Evolutionary conservation across 2,888 invertebrate species (phyloP).

Genomic region (Folsomia candida): DNA sequence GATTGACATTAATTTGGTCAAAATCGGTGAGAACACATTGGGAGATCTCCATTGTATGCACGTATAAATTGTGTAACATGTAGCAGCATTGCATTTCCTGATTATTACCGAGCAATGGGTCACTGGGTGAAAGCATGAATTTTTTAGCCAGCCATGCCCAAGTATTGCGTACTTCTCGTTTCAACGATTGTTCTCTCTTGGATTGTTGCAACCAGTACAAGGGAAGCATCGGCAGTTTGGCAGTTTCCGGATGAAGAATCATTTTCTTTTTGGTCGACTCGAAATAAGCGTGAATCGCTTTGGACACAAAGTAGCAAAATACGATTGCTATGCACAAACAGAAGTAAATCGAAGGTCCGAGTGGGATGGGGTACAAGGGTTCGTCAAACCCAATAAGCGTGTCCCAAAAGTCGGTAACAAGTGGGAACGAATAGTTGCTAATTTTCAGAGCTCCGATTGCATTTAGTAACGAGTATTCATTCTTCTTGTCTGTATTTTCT

Average conservation of each 20-base stretch:
- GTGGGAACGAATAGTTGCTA: no score
- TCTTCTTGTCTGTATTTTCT: no score
- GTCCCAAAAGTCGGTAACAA: no score
- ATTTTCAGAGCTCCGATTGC: no score
- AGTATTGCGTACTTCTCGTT: constrained; percentile 25
- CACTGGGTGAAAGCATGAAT: constrained; percentile 23
- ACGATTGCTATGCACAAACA: background rate
- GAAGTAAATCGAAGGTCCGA: background rate
- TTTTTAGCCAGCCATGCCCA: constrained; percentile 24
- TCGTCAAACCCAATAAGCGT: no score
- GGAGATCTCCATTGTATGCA: no score
- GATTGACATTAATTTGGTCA: no score
- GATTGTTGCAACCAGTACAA: constrained; percentile 25
- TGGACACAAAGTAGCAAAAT: background rate
- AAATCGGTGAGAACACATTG: no score
- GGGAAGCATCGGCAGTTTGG: constrained; percentile 19
- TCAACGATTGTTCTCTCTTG: constrained; percentile 12
- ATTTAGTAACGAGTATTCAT: no score
- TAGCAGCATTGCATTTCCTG: no score
- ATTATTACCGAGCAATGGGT: constrained; percentile 19
- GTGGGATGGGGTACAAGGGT: background rate
- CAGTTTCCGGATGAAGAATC: constrained; percentile 13
- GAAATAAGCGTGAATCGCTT: background rate
- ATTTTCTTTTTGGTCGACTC: background rate
- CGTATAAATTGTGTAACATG: no score